Conservation (phyloP, 1,140 invertebrate species). For the Panagrolaimus sp. region DNA sequence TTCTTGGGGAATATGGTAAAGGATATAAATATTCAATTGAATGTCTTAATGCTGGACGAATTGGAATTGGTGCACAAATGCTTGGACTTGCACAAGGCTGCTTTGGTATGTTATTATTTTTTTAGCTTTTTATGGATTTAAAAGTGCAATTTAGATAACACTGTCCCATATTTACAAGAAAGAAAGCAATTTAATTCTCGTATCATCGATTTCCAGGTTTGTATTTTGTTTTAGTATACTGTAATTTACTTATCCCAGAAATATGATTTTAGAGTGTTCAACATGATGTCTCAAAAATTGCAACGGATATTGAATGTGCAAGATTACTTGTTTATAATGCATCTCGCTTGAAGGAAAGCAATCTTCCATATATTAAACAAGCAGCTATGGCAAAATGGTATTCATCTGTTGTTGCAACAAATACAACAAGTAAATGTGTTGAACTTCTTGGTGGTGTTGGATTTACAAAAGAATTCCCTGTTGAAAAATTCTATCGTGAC, state of each 20-base stretch:
- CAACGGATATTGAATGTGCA: constrained; percentile 80
- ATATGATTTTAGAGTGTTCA: constrained; percentile 72
- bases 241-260: neutral
- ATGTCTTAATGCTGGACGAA: constrained; percentile 86
- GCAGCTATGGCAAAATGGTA: constrained; percentile 90
- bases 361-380: constrained; percentile 77
- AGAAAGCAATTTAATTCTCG: constrained; percentile 84
- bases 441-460: constrained; percentile 97
- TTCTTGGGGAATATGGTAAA: constrained; percentile 55
- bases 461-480: constrained; percentile 86
- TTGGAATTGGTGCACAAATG: constrained; percentile 93
- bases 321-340: constrained; percentile 87
- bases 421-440: constrained; percentile 78
- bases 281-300: constrained; percentile 83
- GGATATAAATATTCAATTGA: constrained; percentile 90
- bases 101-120: too few relatives aligned
- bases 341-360: constrained; percentile 77
- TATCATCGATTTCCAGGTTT: constrained; percentile 79
- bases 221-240: constrained; percentile 57
- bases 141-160: too few relatives aligned
- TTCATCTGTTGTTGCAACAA: constrained; percentile 78
- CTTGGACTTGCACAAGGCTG: constrained; percentile 85
- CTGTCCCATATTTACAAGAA: constrained; percentile 84
- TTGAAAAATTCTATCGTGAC: constrained; percentile 92
- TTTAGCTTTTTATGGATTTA: too few relatives aligned